Conservation (phyloP, 2,113 vertebrate genomes). For the Theristicus caerulescens region DNA sequence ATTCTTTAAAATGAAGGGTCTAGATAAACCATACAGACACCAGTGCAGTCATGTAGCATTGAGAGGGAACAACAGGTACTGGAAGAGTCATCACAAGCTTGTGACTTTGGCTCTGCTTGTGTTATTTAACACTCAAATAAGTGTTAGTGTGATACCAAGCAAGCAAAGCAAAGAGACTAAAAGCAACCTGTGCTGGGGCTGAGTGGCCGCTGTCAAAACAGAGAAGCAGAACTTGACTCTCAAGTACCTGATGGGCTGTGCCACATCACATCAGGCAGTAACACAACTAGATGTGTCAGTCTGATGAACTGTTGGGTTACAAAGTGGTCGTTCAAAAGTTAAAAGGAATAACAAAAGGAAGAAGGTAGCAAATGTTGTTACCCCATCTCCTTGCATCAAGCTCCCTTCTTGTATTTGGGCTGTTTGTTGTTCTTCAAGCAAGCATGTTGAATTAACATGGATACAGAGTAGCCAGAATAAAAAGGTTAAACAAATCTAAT, state of each 20-base stretch:
- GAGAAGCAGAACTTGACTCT: background rate
- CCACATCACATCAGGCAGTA: background rate
- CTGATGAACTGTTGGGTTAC: background rate
- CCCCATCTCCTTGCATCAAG: background rate
- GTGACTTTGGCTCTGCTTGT: background rate
- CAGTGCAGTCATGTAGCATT: background rate
- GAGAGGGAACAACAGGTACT: rapidly evolving
- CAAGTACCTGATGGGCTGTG: background rate
- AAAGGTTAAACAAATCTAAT: background rate
- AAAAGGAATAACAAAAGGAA: background rate
- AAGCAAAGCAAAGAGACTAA: background rate
- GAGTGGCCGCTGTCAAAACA: background rate
- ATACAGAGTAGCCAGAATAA: background rate
- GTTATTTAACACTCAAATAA: background rate
- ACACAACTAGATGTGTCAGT: background rate
- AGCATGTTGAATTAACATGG: background rate
- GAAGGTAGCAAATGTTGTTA: background rate
- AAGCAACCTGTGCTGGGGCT: background rate
- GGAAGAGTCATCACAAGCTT: background rate
- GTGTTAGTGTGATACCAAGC: background rate
- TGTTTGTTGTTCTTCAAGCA: background rate
- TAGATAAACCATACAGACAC: background rate
- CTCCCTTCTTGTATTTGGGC: background rate
- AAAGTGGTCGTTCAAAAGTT: background rate
- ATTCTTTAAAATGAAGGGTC: background rate